Base-by-base conservation (phyloP, 2,113 vertebrate genomes). In the Notechis scutatus region DNA sequence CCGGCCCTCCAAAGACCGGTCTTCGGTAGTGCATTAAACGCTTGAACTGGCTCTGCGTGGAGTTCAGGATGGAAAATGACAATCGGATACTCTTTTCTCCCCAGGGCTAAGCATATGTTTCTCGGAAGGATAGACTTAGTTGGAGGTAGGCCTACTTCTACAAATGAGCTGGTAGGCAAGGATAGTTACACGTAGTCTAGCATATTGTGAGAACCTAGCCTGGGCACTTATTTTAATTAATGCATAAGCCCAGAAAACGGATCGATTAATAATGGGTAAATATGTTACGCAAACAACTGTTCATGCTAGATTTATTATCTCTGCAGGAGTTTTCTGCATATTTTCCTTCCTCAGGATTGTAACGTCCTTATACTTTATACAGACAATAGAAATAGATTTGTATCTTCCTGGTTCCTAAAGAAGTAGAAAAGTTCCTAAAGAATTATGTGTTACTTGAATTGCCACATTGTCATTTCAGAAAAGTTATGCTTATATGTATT, bases 1-100 rank as follows among this genome's bases (percentile, higher is more conserved):
- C 69, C 93, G 55, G 93, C 90, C 69, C 90, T 92, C 91, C 20
- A 47, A 45, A 61, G 85, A 59, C 24, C 42, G 91, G 26, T 45
- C 85, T 42, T 85, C 52, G 92, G 87, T 54, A 89, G 50, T 56
- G 92, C 39, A 47, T 85, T 45, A n/a, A 74, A 50, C 42, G 92
- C 39, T 14, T 85, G 18, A 45, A 56, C 88, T 55, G 59, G 57
- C n/a, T 88, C 59, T 12, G 86, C n/a, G 91, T 74, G 61, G 50
- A 88, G 20, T 52, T 88, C 87, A 81, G 50, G 50, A 15, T n/a
- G 47, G 23, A 39, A 39, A 39, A 85, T 57, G 42, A 42, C 18
- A 52, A 5, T 8, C 3, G 39, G 86, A 50, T 10, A 18, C 15
- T 55, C 26, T 88, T 2, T 61, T 42, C 34, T 74, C 47, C 2